Percentiles rank a stretch among this genome's conserved stretches.
These are phyloP conservation scores for Steatocranus sp. DNA, from an alignment of 2,797 vertebrate species.

Conservation along the genomic window DNA sequence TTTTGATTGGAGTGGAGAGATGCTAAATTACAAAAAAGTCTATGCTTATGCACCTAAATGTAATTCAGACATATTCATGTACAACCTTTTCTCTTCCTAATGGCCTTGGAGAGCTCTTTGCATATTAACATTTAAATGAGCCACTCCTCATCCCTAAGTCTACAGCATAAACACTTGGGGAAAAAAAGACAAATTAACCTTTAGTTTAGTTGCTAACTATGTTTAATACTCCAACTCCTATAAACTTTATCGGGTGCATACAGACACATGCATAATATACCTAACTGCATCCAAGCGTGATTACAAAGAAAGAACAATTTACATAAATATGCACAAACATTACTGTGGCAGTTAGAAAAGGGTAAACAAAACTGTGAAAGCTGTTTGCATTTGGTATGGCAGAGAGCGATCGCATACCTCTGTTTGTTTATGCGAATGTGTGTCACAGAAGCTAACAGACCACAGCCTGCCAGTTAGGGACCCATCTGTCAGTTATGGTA, in stretches of 20 bases:
- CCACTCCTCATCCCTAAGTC: background rate
- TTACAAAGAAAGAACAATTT: background rate
- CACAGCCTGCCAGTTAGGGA: background rate
- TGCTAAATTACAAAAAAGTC: background rate
- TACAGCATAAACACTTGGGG: background rate
- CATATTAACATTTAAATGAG: background rate
- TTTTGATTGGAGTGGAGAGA: background rate
- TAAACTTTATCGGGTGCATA: background rate
- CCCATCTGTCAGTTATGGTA: conserved; percentile 49
- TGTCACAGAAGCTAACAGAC: conserved; percentile 23
- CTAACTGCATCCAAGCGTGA: background rate
- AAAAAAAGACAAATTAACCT: background rate
- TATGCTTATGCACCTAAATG: background rate
- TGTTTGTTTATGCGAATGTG: background rate
- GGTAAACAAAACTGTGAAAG: conserved; percentile 12
- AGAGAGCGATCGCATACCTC: background rate
- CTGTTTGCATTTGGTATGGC: conserved; percentile 5
- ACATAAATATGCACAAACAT: background rate
- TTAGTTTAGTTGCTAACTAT: background rate
- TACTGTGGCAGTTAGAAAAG: background rate
- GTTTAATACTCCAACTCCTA: background rate
- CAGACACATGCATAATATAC: background rate
- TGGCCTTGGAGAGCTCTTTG: background rate
- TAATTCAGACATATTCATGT: background rate
- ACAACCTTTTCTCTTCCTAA: background rate